These are phyloP conservation scores for Metopia argyrocephala DNA, from an alignment of 2,888 invertebrate species.

Conservation along the genomic window DNA sequence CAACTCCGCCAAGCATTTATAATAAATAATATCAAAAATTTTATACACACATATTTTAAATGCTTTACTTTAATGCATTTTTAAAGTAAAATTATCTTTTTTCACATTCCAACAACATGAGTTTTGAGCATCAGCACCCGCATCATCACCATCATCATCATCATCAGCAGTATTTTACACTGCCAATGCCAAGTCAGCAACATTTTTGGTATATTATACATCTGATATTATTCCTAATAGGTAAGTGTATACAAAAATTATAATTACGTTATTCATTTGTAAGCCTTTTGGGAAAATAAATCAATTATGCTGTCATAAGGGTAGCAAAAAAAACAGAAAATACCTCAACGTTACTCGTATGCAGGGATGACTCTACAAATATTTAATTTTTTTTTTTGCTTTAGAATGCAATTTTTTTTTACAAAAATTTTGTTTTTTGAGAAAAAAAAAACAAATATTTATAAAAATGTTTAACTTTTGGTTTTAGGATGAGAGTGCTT, in stretches of 20 bases:
- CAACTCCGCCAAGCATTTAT: not conserved
- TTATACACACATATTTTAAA: not conserved
- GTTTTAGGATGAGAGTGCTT: too few relatives aligned
- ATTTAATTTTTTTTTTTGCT: too few relatives aligned
- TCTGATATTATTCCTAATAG: slow-evolving; percentile 77
- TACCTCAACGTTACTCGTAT: too few relatives aligned
- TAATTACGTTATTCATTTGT: too few relatives aligned
- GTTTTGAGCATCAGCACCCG: slow-evolving; percentile 54
- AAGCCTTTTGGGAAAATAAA: too few relatives aligned
- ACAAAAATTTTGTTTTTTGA: too few relatives aligned
- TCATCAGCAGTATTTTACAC: slow-evolving; percentile 58
- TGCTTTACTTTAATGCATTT: not conserved
- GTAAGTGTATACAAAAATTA: slow-evolving; percentile 73
- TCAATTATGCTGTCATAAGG: too few relatives aligned
- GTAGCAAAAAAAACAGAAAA: too few relatives aligned
- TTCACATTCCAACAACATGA: slow-evolving; percentile 40
- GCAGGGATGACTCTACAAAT: too few relatives aligned
- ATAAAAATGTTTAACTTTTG: too few relatives aligned
- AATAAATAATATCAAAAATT: not conserved
- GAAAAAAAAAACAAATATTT: too few relatives aligned
- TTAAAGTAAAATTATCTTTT: slow-evolving; percentile 2
- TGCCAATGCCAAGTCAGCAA: slow-evolving; percentile 55
- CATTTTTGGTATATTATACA: slow-evolving; percentile 75
- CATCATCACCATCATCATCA: slow-evolving; percentile 56
- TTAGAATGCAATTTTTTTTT: too few relatives aligned